Conservation (phyloP, 2,797 vertebrate genomes). For the Gambusia yucatana region DNA sequence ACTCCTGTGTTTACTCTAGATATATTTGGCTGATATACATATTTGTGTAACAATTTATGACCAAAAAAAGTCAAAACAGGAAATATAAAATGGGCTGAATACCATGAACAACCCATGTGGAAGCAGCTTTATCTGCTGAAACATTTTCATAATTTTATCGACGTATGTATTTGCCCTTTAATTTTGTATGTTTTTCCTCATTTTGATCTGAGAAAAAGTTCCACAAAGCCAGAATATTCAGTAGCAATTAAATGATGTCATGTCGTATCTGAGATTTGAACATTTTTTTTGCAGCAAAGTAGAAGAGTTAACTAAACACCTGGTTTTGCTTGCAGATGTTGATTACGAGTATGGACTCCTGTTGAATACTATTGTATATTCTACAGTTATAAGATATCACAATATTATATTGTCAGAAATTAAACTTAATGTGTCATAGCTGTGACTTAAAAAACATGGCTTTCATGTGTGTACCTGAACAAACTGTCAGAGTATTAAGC, state of each 20-base stretch:
- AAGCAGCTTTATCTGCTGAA: not conserved
- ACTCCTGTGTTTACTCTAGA: not conserved
- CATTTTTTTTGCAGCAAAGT: not conserved
- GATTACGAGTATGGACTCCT: not conserved
- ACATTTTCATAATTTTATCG: not conserved
- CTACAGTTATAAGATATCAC: not conserved
- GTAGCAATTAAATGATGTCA: not conserved
- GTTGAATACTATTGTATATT: not conserved
- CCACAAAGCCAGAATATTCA: not conserved
- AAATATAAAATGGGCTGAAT: not conserved
- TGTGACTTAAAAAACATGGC: not conserved
- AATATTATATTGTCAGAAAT: not conserved
- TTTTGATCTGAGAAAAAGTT: not conserved
- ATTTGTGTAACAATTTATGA: not conserved
- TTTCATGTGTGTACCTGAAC: conserved; percentile 28
- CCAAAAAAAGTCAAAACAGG: not conserved
- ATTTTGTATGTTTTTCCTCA: not conserved
- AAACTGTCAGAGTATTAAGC: conserved; percentile 31
- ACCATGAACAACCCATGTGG: not conserved
- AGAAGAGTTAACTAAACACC: not conserved
- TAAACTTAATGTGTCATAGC: not conserved
- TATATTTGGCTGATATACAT: not conserved
- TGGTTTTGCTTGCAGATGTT: not conserved
- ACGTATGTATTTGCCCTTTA: too few relatives aligned
- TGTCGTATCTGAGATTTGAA: not conserved